A percentile compares a stretch with the other conserved stretches of the same genome.
Evolutionary conservation across 1,140 invertebrate genomes (phyloP).

Genomic region (Batillaria attramentaria): DNA sequence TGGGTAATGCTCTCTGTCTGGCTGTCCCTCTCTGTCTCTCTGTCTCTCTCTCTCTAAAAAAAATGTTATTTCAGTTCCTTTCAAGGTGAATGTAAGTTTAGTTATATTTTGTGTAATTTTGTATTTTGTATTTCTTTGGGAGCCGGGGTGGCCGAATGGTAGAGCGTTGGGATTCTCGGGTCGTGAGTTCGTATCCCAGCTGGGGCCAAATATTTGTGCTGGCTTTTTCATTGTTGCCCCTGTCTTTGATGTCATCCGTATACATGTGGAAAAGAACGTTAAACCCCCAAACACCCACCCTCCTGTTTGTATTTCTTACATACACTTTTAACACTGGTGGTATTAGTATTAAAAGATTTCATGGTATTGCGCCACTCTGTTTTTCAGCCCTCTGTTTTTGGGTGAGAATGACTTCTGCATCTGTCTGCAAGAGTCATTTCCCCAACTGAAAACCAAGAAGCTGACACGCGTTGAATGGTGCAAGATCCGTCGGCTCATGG

Average conservation of each 20-base stretch:
- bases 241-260: no score
- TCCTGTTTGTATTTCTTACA: no score
- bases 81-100: neutral
- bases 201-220: no score
- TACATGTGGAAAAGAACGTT: neutral
- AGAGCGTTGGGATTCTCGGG: no score
- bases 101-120: neutral
- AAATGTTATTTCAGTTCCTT: neutral
- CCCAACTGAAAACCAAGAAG: conserved; percentile 88
- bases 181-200: no score
- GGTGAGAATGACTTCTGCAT: conserved; percentile 98
- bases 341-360: no score
- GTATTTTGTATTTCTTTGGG: neutral
- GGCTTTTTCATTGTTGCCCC: no score
- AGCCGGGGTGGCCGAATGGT: no score
- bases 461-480: conserved; percentile 95
- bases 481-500: conserved; percentile 95
- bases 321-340: no score
- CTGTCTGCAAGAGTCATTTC: conserved; percentile 94
- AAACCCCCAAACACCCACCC: no score
- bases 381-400: conserved; percentile 87
- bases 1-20: conserved; percentile 75
- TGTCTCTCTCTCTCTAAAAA: neutral
- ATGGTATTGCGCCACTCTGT: neutral
- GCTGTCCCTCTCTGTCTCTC: neutral